Base-by-base conservation (phyloP, 2,113 vertebrate species). In the Pedetes capensis region DNA sequence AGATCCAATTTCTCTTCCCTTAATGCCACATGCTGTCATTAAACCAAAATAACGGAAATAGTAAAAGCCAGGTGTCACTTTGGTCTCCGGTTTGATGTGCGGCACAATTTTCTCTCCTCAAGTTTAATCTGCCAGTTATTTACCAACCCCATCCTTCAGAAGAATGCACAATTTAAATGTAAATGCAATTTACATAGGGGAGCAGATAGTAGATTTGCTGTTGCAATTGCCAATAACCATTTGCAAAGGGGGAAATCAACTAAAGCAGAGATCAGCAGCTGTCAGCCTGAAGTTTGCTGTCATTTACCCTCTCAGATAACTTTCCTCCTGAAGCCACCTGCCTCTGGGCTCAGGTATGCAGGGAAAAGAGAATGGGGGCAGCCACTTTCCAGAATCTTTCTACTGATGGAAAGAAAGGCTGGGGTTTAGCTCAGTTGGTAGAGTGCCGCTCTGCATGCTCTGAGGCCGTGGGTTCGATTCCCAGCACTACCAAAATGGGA, bases 81-180 rank as follows among this genome's bases (percentile, higher is more conserved):
- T 82, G 94, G 94, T 89, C 94, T 97, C 96, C 95, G 96, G 95
- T 97, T 97, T 96, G 97, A 96, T 14, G 18, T 25, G 83, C 87
- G 96, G 86, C 94, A 96, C 95, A 96, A 97, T 97, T 97, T 97
- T 96, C 91, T 97, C 94, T 97, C 87, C 96, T 93, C 69, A 91
- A 84, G 71, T 95, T 94, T 96, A 97, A 97, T 97, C 96, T 97
- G 82, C 75, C 12, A 44, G 90, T 97, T 97, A 97, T 96, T 97
- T 97, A 97, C 96, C 81, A 93, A 93, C 89, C 95, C 89, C 75
- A 42, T 95, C 95, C 94, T 97, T 94, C 37, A 74, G 95, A 97
- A 97, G 96, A 96, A 97, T 94, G 91, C 96, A 96, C 97, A 96
- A 97, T 97, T 97, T 97, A 97, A 97, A 97, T 97, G 97, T 97